phyloP scores from a whole-genome alignment of 2,797 vertebrate species.

The Nannoperca australis region DNA sequence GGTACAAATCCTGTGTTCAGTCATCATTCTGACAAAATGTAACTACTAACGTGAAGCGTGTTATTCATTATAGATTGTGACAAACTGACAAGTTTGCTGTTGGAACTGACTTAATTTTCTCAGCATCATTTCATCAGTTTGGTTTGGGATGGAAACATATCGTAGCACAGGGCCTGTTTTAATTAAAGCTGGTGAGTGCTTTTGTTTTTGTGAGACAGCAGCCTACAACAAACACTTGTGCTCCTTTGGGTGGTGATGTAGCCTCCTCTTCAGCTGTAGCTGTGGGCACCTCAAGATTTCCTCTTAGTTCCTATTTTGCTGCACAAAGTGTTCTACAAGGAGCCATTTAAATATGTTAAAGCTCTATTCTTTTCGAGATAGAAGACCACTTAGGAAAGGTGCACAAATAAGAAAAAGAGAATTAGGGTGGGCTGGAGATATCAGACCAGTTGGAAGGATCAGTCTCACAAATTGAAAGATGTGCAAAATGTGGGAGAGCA shows the following conservation, averaged over 20 bases:
- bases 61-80: constrained; percentile 13
- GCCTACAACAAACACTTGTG: constrained; percentile 8
- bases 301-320: constrained; percentile 7
- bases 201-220: background rate
- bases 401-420: constrained; percentile 37
- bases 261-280: background rate
- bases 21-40: background rate
- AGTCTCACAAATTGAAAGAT: constrained; percentile 49
- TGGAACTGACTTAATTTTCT: constrained; percentile 13
- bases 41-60: background rate
- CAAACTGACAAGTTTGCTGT: background rate
- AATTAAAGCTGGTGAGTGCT: constrained; percentile 19
- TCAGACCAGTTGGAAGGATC: constrained; percentile 44
- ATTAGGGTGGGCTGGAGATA: constrained; percentile 30
- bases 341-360: constrained; percentile 6
- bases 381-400: constrained; percentile 14
- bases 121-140: constrained; percentile 8
- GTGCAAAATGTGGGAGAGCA: constrained; percentile 49
- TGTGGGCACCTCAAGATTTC: background rate
- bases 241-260: background rate
- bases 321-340: constrained; percentile 12
- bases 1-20: constrained; percentile 18
- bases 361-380: background rate
- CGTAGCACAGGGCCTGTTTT: constrained; percentile 1
- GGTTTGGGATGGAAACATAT: background rate